These are phyloP conservation scores for Drosophila dunni DNA, from an alignment of 1,140 invertebrate species.

Conservation along the genomic window DNA sequence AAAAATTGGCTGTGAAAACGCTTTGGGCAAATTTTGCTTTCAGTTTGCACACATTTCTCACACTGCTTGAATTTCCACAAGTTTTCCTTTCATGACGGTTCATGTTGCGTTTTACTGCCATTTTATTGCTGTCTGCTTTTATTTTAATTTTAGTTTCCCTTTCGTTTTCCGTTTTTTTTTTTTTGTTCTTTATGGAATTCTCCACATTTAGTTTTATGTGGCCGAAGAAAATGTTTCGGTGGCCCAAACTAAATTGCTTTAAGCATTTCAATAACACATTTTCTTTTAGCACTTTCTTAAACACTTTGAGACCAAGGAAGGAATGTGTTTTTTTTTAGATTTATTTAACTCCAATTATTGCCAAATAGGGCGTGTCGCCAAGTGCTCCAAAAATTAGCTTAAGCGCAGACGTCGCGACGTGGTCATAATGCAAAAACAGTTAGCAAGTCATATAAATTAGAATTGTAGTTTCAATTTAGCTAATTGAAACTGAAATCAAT, in stretches of 20 bases:
- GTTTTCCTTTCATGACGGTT: constrained; percentile 57
- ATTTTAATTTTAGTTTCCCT: constrained; percentile 34
- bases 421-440: background rate
- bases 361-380: constrained; percentile 24
- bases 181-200: constrained; percentile 3
- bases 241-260: constrained; percentile 33
- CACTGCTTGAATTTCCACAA: constrained; percentile 23
- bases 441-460: constrained; percentile 11
- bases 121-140: constrained; percentile 34
- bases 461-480: constrained; percentile 25
- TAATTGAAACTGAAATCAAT: constrained; percentile 30
- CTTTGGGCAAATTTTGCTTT: constrained; percentile 76
- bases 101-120: constrained; percentile 51
- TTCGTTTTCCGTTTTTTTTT: too few relatives aligned
- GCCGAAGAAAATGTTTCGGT: constrained; percentile 41
- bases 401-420: constrained; percentile 6
- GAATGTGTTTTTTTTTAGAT: constrained; percentile 2
- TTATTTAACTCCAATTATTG: background rate
- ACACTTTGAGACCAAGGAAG: background rate
- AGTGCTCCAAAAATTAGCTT: constrained; percentile 15
- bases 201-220: constrained; percentile 49
- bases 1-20: constrained; percentile 81
- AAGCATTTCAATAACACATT: constrained; percentile 11
- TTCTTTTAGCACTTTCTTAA: background rate
- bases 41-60: constrained; percentile 42